Conservation (phyloP, 2,113 vertebrate genomes). For the Thymallus thymallus region DNA sequence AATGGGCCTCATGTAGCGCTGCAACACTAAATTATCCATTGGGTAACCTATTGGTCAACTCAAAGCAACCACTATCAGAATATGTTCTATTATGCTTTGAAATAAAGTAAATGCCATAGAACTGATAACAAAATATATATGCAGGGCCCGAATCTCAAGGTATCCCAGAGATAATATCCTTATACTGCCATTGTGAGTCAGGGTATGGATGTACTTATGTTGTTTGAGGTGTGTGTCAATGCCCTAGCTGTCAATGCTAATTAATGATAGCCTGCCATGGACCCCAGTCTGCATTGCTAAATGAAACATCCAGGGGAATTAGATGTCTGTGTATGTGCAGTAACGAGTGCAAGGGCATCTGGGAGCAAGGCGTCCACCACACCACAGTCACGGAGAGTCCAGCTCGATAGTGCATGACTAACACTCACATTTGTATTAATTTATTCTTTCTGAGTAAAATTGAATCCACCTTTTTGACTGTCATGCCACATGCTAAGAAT, state of each 20-base stretch:
- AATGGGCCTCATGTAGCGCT: no score
- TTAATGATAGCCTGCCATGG: slow-evolving; percentile 29
- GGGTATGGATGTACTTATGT: slow-evolving; percentile 25
- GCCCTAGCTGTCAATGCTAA: slow-evolving; percentile 22
- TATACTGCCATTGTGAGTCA: slow-evolving; percentile 15
- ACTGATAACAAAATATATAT: not conserved
- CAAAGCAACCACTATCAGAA: no score
- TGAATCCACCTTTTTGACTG: no score
- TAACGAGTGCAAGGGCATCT: not conserved
- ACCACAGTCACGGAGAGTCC: not conserved
- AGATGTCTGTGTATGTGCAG: not conserved
- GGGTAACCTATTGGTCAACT: no score
- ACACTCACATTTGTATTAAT: not conserved
- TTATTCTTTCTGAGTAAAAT: no score
- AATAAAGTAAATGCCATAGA: not conserved
- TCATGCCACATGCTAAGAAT: no score
- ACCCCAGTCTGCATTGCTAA: slow-evolving; percentile 20
- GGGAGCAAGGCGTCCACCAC: not conserved
- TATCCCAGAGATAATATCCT: slow-evolving; percentile 9
- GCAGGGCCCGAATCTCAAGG: not conserved
- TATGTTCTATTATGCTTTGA: no score
- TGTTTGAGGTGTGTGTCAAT: slow-evolving; percentile 16
- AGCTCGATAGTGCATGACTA: not conserved
- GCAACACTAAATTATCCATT: no score
- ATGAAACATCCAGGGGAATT: slow-evolving; percentile 11